Evolutionary conservation across 2,888 invertebrate species (phyloP).

Genomic region (Patella pellucida): DNA sequence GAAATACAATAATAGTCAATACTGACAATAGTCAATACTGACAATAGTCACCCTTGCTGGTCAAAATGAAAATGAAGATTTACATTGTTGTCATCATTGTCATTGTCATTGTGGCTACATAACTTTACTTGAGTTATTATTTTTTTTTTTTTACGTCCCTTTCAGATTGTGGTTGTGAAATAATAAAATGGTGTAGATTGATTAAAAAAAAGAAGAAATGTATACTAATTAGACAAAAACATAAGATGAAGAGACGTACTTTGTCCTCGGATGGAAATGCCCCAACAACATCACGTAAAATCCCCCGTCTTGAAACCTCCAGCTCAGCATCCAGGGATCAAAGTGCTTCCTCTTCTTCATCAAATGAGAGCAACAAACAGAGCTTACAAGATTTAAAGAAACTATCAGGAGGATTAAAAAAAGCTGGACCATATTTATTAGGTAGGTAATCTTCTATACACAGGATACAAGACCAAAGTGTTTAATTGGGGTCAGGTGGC

Average conservation of each 20-base stretch:
- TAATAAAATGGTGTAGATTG: too few relatives aligned
- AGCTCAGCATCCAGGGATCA: not conserved
- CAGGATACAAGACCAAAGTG: not conserved
- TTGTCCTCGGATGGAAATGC: not conserved
- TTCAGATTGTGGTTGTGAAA: too few relatives aligned
- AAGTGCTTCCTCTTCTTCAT: not conserved
- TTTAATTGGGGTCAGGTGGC: not conserved
- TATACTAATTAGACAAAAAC: too few relatives aligned
- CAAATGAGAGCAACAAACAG: not conserved
- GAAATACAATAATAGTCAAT: too few relatives aligned
- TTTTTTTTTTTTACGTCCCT: too few relatives aligned
- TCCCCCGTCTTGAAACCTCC: not conserved
- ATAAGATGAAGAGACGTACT: slow-evolving; percentile 10
- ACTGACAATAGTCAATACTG: too few relatives aligned
- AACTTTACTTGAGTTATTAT: too few relatives aligned
- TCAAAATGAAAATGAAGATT: too few relatives aligned
- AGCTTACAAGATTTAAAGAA: not conserved
- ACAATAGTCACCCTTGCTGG: too few relatives aligned
- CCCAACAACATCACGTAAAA: not conserved
- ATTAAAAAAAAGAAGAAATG: too few relatives aligned
- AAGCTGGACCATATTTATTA: slow-evolving; percentile 80
- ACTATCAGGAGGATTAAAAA: slow-evolving; percentile 55
- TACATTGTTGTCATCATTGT: too few relatives aligned
- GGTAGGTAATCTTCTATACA: slow-evolving; percentile 44
- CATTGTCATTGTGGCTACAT: too few relatives aligned